phyloP scores from a whole-genome alignment of 2,797 vertebrate species.

The Gouania willdenowi region DNA sequence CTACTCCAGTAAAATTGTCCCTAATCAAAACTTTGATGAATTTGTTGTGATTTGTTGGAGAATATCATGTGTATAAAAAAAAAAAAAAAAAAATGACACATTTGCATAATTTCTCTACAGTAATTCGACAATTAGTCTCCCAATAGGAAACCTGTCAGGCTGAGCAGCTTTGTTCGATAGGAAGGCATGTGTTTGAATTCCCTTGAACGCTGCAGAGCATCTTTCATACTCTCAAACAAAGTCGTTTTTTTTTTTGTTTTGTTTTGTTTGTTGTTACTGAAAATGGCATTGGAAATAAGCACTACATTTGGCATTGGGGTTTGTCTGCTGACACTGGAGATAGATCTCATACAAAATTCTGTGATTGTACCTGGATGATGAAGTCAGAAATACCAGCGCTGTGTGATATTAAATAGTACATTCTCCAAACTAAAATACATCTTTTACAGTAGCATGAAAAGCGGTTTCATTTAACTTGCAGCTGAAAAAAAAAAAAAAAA shows the following conservation, averaged over 20 bases:
- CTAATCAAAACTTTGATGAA: constrained; percentile 50
- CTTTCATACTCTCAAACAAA: no score
- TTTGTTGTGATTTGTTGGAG: constrained; percentile 39
- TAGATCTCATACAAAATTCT: constrained; percentile 12
- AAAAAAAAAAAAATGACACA: constrained; percentile 4
- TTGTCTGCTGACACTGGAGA: constrained; percentile 13
- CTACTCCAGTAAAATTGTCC: constrained; percentile 18
- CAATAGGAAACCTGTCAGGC: constrained; percentile 1
- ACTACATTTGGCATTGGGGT: constrained; percentile 9
- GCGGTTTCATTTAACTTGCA: no score
- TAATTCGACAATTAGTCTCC: constrained; percentile 23
- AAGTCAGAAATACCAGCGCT: no score
- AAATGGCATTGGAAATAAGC: no score
- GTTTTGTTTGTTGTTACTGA: no score
- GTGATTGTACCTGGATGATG: constrained; percentile 12
- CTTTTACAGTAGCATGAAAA: no score
- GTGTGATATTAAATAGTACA: no score
- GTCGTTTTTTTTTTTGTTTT: no score
- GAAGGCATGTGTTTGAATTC: not conserved
- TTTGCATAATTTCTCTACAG: constrained; percentile 43
- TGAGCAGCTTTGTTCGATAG: not conserved
- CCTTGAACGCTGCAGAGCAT: not conserved
- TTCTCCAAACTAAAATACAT: no score
- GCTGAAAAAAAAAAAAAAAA: no score
- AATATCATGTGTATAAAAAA: constrained; percentile 7